These are phyloP conservation scores for Cricetomys ansorgei DNA, from an alignment of 2,113 vertebrate species.

Conservation along the genomic window DNA sequence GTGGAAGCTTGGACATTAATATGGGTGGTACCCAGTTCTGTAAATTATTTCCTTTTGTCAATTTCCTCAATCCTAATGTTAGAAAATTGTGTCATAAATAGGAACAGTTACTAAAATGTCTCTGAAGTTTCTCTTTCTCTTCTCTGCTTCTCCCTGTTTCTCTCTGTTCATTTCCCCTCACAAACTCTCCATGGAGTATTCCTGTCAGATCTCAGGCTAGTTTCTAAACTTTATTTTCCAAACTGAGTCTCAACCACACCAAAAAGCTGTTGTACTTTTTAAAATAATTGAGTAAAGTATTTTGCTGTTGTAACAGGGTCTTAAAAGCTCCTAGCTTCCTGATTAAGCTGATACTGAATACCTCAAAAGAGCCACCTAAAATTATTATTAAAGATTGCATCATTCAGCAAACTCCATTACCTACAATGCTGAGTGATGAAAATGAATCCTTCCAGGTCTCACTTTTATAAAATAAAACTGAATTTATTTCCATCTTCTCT, in stretches of 20 bases:
- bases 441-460: conserved; percentile 40
- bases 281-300: conserved; percentile 74
- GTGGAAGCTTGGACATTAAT: background rate
- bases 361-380: conserved; percentile 53
- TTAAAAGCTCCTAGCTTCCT: conserved; percentile 27
- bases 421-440: conserved; percentile 30
- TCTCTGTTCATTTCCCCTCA: background rate
- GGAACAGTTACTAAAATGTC: background rate
- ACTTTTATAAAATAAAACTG: conserved; percentile 2
- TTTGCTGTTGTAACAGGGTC: background rate
- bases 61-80: conserved; percentile 32
- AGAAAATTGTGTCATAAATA: conserved; percentile 21
- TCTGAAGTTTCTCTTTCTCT: background rate
- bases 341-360: conserved; percentile 52
- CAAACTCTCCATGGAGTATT: background rate
- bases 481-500: conserved; percentile 52
- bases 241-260: background rate
- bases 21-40: background rate
- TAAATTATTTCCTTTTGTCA: background rate
- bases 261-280: conserved; percentile 36
- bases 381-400: background rate
- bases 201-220: background rate
- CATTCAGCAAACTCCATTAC: conserved; percentile 71
- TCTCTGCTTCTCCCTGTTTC: background rate
- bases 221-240: conserved; percentile 18